Percentiles rank a stretch among this genome's conserved stretches.
Evolutionary conservation across 2,888 invertebrate genomes (phyloP).

Genomic region (Allygus modestus): DNA sequence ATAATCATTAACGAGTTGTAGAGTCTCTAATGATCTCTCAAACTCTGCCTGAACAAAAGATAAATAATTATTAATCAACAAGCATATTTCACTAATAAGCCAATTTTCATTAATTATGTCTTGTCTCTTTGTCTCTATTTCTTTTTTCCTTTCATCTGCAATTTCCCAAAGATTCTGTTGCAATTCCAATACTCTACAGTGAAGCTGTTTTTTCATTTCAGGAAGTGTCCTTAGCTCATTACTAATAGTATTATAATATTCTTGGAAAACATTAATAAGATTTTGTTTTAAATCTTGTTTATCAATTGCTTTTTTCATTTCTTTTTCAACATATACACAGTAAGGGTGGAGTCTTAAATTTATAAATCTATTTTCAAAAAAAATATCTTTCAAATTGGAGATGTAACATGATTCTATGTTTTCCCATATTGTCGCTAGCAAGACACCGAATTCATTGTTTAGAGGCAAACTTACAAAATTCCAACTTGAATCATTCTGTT

Average conservation of each 20-base stretch:
- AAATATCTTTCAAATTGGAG: conserved; percentile 77
- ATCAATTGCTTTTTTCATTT: conserved; percentile 78
- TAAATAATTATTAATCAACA: conserved; percentile 78
- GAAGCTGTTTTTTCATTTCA: conserved; percentile 81
- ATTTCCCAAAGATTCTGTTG: conserved; percentile 77
- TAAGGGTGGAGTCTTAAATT: conserved; percentile 79
- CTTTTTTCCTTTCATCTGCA: conserved; percentile 78
- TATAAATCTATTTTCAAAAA: conserved; percentile 79
- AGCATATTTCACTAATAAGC: conserved; percentile 77
- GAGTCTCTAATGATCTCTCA: conserved; percentile 77
- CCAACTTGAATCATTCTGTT: conserved; percentile 71
- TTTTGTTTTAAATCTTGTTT: conserved; percentile 80
- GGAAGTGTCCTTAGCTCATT: conserved; percentile 78
- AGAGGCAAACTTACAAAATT: conserved; percentile 76
- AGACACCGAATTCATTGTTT: conserved; percentile 73
- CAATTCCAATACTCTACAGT: conserved; percentile 78
- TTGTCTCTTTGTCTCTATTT: conserved; percentile 77
- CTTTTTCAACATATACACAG: conserved; percentile 76
- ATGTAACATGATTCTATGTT: conserved; percentile 77
- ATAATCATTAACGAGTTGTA: conserved; percentile 75
- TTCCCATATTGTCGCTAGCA: conserved; percentile 77
- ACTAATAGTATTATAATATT: conserved; percentile 76
- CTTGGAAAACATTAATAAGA: conserved; percentile 78
- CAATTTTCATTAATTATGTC: conserved; percentile 78
- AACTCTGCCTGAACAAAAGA: conserved; percentile 80